Conservation (phyloP, 2,797 vertebrate species). For the Salmo trutta region DNA sequence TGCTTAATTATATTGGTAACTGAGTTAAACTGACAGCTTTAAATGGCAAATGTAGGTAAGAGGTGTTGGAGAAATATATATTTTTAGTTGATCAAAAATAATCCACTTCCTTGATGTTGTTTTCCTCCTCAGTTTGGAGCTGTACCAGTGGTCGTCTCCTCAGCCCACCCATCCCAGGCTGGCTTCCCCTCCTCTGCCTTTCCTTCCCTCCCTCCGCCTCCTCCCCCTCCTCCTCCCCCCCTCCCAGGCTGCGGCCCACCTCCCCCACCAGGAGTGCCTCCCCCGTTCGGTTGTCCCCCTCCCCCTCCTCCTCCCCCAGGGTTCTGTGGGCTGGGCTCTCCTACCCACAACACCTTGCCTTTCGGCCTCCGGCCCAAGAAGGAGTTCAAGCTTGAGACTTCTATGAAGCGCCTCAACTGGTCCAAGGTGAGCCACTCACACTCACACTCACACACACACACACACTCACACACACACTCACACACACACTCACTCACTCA, state of each 20-base stretch:
- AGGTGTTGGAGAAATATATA: not conserved
- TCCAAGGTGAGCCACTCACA: constrained; percentile 82
- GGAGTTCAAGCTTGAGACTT: constrained; percentile 90
- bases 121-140: constrained; percentile 73
- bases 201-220: constrained; percentile 26
- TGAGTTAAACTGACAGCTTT: not conserved
- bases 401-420: constrained; percentile 97
- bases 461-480: too few relatives aligned
- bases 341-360: constrained; percentile 77
- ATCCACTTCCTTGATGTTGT: constrained; percentile 9
- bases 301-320: constrained; percentile 60
- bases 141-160: constrained; percentile 47
- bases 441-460: too few relatives aligned
- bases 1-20: not conserved
- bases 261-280: constrained; percentile 46
- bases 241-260: constrained; percentile 28
- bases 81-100: not conserved
- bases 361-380: constrained; percentile 93
- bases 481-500: not conserved
- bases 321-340: constrained; percentile 68
- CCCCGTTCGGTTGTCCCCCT: constrained; percentile 39
- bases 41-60: not conserved
- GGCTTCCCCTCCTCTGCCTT: constrained; percentile 5
- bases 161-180: constrained; percentile 32
- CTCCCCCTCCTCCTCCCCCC: constrained; percentile 58